Base-by-base conservation (phyloP, 2,113 vertebrate genomes). In the Pholis gunnellus region DNA sequence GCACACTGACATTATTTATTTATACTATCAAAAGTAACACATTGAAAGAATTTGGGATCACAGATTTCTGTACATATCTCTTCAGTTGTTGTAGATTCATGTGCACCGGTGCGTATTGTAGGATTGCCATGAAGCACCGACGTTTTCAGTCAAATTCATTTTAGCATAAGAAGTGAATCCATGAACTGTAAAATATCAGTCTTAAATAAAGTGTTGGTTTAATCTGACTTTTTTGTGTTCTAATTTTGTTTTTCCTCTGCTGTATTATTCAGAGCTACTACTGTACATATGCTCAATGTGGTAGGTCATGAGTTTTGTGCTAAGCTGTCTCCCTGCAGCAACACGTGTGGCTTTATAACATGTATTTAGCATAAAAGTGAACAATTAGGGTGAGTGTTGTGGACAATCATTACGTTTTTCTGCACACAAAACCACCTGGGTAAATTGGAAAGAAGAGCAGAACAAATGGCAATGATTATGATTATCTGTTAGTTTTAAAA, bases 151-250 rank as follows among this genome's bases (percentile, higher is more conserved):
- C 9, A 70, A 75, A 66, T 10, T 42, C 9, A 81, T 84, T 83
- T 82, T 42, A 76, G n/a, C 64, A 38, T 57, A 63, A 72, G 29
- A 69, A 52, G 18, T 52, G 60, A 84, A 72, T 75, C 50, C 69
- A 81, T 72, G n/a, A 80, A 42, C 61, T 91, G 82, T 91, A 80
- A 59, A 77, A 64, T 80, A 71, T 85, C 61, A 60, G 74, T 89
- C 83, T 86, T 75, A 72, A 93, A 93, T 93, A 94, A 94, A 94
- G 78, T 89, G 83, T 80, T 76, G 38, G 36, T 91, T 92, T 52
- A 27, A 83, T 78, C 57, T 66, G 60, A 57, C n/a, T 46, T 54
- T 48, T 0, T 56, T 0, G 13, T 0, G 13, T 18, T 15, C 74
- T 18, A 10, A 31, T 75, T 36, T 14, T 42, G 36, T 50, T 31